phyloP scores from a whole-genome alignment of 2,797 vertebrate genomes.

The Lutra lutra region DNA sequence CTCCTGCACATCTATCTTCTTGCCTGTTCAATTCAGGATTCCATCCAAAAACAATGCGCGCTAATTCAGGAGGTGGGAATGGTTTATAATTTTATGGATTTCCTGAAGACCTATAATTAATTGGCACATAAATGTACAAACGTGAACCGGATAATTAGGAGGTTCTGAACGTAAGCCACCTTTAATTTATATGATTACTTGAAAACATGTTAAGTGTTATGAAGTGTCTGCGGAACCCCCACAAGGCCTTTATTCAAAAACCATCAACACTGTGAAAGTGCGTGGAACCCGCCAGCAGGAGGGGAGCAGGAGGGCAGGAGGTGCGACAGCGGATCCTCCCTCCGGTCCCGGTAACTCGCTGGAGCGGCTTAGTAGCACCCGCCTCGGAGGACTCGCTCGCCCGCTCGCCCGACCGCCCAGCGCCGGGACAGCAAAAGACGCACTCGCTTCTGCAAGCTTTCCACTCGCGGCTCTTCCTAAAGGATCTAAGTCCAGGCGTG shows the following conservation, averaged over 20 bases:
- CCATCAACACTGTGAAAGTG: slow-evolving; percentile 64
- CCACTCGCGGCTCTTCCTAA: not conserved
- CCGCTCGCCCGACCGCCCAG: not conserved
- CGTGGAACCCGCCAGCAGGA: not conserved
- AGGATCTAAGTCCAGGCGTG: not conserved
- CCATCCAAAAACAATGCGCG: slow-evolving; percentile 76
- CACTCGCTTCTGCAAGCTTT: not conserved
- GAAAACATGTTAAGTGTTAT: slow-evolving; percentile 66
- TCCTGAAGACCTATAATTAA: slow-evolving; percentile 76
- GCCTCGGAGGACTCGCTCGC: not conserved
- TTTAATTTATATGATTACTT: slow-evolving; percentile 75
- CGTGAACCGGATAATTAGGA: slow-evolving; percentile 74
- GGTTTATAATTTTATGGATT: slow-evolving; percentile 71
- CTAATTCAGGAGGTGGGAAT: slow-evolving; percentile 75
- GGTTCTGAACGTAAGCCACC: slow-evolving; percentile 59
- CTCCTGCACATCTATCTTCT: not conserved
- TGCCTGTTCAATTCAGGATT: not conserved
- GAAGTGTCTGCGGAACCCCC: slow-evolving; percentile 61
- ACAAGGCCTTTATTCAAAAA: slow-evolving; percentile 68
- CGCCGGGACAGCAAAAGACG: not conserved
- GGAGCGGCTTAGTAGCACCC: not conserved
- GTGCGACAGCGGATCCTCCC: not conserved
- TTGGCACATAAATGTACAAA: slow-evolving; percentile 74
- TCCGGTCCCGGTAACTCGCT: not conserved
- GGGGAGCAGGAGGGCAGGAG: not conserved